phyloP scores from a whole-genome alignment of 2,113 vertebrate genomes.

The Gopherus evgoodei region DNA sequence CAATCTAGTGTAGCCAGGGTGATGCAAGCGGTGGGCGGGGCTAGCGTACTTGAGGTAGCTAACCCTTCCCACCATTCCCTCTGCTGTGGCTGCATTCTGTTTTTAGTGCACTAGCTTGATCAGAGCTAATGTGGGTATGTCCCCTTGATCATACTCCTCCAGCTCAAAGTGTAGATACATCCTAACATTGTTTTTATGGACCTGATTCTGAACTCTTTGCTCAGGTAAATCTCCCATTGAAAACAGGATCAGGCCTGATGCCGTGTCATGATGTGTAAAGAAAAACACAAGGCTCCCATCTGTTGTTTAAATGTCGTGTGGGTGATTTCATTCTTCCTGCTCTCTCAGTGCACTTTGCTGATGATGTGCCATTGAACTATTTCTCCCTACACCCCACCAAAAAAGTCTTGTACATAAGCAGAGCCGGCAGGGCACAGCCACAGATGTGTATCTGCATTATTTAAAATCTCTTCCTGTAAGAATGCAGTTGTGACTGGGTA shows the following conservation, averaged over 20 bases:
- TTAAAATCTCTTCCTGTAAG: slow-evolving; percentile 36
- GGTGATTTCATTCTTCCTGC: not conserved
- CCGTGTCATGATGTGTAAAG: not conserved
- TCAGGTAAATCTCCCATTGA: not conserved
- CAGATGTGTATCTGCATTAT: slow-evolving; percentile 54
- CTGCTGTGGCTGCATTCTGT: not conserved
- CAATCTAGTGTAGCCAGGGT: not conserved
- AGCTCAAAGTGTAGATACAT: not conserved
- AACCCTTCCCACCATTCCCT: not conserved
- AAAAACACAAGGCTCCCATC: not conserved
- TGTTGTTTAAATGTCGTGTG: not conserved
- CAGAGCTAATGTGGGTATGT: not conserved
- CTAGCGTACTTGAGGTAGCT: not conserved
- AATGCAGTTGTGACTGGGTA: not conserved
- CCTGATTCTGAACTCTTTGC: not conserved
- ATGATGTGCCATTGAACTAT: not conserved
- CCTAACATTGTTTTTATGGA: not conserved
- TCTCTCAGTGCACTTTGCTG: not conserved
- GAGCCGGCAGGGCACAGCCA: not conserved
- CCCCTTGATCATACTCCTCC: not conserved
- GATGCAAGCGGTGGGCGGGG: not conserved
- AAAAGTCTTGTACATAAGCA: slow-evolving; percentile 31
- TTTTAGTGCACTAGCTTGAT: not conserved
- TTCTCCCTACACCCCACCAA: not conserved
- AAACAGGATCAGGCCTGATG: not conserved